Percentiles rank a stretch among this genome's conserved stretches.
Evolutionary conservation across 1,140 invertebrate genomes (phyloP).

Genomic region (Ceratosolen fusciceps): DNA sequence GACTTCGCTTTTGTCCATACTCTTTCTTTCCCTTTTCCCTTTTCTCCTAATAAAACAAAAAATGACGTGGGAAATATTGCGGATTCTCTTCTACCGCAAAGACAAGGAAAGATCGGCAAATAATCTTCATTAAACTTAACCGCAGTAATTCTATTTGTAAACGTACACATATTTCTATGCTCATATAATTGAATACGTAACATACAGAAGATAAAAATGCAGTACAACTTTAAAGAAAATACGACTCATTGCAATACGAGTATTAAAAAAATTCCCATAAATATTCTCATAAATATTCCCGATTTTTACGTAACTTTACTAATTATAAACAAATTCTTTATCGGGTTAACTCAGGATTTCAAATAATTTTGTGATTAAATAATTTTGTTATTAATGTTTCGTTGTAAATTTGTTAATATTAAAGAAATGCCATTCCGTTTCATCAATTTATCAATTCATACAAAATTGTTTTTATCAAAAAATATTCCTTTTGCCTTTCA

Average conservation of each 20-base stretch:
- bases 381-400: too few species aligned
- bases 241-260: background rate
- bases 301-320: background rate
- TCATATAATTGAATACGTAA: background rate
- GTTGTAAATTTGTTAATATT: too few species aligned
- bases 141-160: too few species aligned
- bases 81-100: background rate
- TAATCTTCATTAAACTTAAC: slow-evolving; percentile 25
- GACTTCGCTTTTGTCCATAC: background rate
- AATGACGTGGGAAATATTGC: slow-evolving; percentile 39
- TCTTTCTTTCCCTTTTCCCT: background rate
- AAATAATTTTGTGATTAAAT: too few species aligned
- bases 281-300: background rate
- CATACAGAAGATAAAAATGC: background rate
- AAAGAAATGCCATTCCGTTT: too few species aligned
- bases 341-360: too few species aligned
- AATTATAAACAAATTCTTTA: background rate
- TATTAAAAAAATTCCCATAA: background rate
- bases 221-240: background rate
- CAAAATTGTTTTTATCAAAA: too few species aligned
- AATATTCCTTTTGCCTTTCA: too few species aligned
- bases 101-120: slow-evolving; percentile 11
- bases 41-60: background rate
- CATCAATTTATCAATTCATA: too few species aligned
- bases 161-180: background rate